Base-by-base conservation (phyloP, 2,797 vertebrate genomes). In the Anomalospiza imberbis region DNA sequence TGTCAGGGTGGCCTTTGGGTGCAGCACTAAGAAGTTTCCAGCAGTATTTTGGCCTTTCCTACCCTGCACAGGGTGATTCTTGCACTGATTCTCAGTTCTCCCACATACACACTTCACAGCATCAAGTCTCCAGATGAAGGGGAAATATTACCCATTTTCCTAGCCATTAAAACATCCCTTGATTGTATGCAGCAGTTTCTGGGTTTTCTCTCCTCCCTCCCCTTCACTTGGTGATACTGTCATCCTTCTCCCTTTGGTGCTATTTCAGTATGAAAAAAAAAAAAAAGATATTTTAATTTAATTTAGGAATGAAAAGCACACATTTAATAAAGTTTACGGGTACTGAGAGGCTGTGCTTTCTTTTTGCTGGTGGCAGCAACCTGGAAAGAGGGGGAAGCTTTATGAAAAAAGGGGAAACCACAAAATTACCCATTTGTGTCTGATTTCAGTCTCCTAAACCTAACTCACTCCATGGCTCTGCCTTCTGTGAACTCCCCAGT, bases 241-340 rank as follows among this genome's bases (percentile, higher is more conserved):
- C 88, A 71, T 90, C 90, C 83, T 82, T 85, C 72, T 88, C 92
- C 91, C 79, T 62, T 76, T 84, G 95, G 96, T 97, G 96, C 96
- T 96, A 91, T 93, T 95, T 85, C 95, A 87, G 85, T 89, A 86
- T 24, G 66, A 9, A 14, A 61, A 20, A 40, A 61, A 85, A 88
- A 72, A 19, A 45, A 86, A 34, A 34, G 34, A 34, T 34, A 34
- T 34, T 54, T 94, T 75, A 94, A 97, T 95, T 97, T 92, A 91
- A 97, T 94, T 96, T 85, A 95, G 95, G 83, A 89, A 86, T 61
- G 83, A 95, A 93, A 96, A 97, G 95, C 96, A 96, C 96, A 96
- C 89, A 68, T 97, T 96, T 95, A 97, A 97, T 97, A 97, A 97
- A 97, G 91, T 96, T 97, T 97, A 97, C 83, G 94, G 96, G 97